Evolutionary conservation across 2,113 vertebrate species (phyloP).

Genomic region (Ranitomeya imitator): DNA sequence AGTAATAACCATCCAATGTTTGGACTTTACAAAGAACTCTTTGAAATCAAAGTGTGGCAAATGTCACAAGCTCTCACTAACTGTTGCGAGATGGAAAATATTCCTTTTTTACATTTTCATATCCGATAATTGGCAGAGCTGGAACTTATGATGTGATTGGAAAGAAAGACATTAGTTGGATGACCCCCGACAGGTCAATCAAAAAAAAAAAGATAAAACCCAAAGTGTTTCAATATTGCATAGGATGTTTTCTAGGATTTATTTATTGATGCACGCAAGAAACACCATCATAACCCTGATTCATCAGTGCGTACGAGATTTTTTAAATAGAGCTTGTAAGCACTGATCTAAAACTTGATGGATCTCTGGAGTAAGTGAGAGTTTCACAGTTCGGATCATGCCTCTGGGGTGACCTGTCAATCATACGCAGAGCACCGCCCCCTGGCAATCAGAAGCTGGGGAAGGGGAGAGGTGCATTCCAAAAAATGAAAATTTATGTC

Average conservation of each 20-base stretch:
- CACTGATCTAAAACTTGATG: no score
- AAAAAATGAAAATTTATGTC: no score
- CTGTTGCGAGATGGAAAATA: slow-evolving; percentile 34
- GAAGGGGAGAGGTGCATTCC: no score
- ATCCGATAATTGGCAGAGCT: background rate
- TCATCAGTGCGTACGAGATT: no score
- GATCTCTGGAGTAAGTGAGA: no score
- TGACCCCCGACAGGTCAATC: no score
- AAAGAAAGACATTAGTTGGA: background rate
- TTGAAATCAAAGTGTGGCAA: slow-evolving; percentile 51
- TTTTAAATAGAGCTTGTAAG: no score
- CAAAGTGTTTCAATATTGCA: background rate
- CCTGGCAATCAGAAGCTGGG: no score
- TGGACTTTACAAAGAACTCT: slow-evolving; percentile 46
- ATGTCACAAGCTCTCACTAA: slow-evolving; percentile 48
- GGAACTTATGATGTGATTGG: background rate
- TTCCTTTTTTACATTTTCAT: slow-evolving; percentile 11
- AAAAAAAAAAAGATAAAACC: background rate
- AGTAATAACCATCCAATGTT: slow-evolving; percentile 40
- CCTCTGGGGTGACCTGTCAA: no score
- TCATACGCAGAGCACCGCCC: no score
- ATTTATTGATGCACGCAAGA: background rate
- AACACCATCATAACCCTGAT: no score
- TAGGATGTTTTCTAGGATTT: background rate
- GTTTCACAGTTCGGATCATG: no score